Percentiles rank a stretch among this genome's conserved stretches.
These are phyloP conservation scores for Drosophila fuyamai DNA, from an alignment of 1,140 invertebrate species.

Conservation along the genomic window DNA sequence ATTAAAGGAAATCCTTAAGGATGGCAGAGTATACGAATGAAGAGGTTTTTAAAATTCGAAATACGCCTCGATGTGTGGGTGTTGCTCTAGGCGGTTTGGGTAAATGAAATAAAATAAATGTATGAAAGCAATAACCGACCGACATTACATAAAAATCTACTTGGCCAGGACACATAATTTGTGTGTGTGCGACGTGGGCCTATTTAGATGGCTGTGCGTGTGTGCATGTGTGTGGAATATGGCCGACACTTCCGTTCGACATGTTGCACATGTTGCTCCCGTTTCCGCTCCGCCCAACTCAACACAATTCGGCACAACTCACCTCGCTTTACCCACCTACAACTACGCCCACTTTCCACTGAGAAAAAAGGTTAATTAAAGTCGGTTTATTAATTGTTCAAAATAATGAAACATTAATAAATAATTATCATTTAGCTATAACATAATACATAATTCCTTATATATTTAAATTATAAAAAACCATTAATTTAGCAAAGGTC, in stretches of 20 bases:
- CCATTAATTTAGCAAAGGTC: too few species aligned
- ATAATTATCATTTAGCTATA: too few species aligned
- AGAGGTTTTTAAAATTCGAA: conserved; percentile 23
- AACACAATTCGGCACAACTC: conserved; percentile 17
- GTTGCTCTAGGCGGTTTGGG: conserved; percentile 32
- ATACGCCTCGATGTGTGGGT: conserved; percentile 16
- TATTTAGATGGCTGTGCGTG: conserved; percentile 61
- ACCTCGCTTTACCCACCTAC: conserved; percentile 13
- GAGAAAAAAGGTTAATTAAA: background rate
- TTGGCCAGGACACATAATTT: conserved; percentile 74
- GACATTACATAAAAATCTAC: conserved; percentile 83
- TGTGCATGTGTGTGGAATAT: conserved; percentile 68
- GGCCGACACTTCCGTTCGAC: conserved; percentile 83
- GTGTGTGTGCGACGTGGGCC: conserved; percentile 67
- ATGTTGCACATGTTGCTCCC: conserved; percentile 82
- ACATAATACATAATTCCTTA: too few species aligned
- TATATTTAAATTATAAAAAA: background rate
- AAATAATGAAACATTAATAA: background rate
- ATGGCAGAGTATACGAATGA: conserved; percentile 5
- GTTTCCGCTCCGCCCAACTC: conserved; percentile 64
- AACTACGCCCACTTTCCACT: background rate
- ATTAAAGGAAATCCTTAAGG: too few species aligned
- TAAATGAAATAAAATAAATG: conserved; percentile 82
- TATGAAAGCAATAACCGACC: conserved; percentile 81
- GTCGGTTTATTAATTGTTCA: background rate